These are phyloP conservation scores for Periophthalmus modestus DNA, from an alignment of 2,113 vertebrate species.

Conservation along the genomic window DNA sequence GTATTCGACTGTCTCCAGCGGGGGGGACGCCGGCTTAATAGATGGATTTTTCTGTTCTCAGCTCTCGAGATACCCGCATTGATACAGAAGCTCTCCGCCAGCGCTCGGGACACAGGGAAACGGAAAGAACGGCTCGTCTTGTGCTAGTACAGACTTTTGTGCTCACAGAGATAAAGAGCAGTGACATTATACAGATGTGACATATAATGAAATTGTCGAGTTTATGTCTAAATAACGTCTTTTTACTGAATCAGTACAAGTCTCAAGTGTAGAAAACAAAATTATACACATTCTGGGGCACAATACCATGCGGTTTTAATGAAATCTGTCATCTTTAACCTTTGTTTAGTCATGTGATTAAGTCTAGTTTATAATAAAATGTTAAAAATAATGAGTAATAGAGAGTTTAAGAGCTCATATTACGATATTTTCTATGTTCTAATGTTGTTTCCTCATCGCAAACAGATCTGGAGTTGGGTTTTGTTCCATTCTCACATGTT, in stretches of 20 bases:
- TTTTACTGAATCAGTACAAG: background rate
- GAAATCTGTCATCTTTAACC: background rate
- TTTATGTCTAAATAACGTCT: too few relatives aligned
- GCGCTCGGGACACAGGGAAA: background rate
- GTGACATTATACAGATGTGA: background rate
- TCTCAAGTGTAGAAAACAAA: background rate
- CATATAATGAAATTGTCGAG: background rate
- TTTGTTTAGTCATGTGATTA: background rate
- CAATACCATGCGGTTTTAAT: background rate
- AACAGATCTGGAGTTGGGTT: too few relatives aligned
- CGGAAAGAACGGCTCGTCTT: background rate
- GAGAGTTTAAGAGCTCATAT: too few relatives aligned
- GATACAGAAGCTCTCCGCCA: background rate
- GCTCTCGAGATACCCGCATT: background rate
- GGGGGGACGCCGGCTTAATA: conserved; percentile 21
- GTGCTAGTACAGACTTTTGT: background rate
- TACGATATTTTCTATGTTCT: too few relatives aligned
- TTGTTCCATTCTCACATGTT: too few relatives aligned
- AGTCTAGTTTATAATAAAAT: too few relatives aligned
- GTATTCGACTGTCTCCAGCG: conserved; percentile 27
- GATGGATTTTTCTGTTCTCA: conserved; percentile 18
- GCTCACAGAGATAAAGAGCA: too few relatives aligned
- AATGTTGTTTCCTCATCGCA: too few relatives aligned
- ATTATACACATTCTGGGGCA: conserved; percentile 15
- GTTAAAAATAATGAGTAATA: too few relatives aligned